These are phyloP conservation scores for Ormia ochracea DNA, from an alignment of 2,888 invertebrate genomes.

Conservation along the genomic window DNA sequence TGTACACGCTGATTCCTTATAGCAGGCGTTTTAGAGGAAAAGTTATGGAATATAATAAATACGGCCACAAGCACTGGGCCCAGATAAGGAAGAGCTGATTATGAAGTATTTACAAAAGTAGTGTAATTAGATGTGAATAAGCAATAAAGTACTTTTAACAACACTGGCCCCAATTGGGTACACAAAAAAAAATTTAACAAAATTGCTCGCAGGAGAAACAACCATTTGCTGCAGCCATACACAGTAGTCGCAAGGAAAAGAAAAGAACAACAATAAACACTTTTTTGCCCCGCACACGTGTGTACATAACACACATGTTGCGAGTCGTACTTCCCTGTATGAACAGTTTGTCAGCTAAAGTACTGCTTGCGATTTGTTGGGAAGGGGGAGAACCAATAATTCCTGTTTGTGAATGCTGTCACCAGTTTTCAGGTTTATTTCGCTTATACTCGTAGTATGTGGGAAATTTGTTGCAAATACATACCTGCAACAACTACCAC, in stretches of 20 bases:
- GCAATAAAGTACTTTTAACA: no score
- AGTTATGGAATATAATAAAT: no score
- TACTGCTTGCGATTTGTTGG: neutral
- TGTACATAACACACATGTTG: neutral
- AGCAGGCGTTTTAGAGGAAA: no score
- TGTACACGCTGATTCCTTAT: no score
- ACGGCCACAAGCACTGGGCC: no score
- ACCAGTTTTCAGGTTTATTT: slow-evolving; percentile 54
- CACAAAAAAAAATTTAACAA: neutral
- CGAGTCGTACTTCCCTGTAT: slow-evolving; percentile 8
- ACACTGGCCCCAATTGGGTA: no score
- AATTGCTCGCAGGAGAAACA: slow-evolving; percentile 9
- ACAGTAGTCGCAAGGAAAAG: neutral
- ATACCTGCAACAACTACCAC: slow-evolving; percentile 13
- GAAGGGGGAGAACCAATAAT: slow-evolving; percentile 11
- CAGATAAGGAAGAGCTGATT: no score
- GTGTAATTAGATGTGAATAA: no score
- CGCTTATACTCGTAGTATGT: slow-evolving; percentile 32
- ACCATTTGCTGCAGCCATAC: neutral
- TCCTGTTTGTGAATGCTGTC: slow-evolving; percentile 43
- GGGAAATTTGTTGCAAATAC: slow-evolving; percentile 34
- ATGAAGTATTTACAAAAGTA: no score
- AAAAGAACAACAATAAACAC: slow-evolving; percentile 43
- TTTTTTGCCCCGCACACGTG: neutral
- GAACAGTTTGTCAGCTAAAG: neutral